phyloP scores from a whole-genome alignment of 2,113 vertebrate genomes.

The Pseudorhombus dupliciocellatus region DNA sequence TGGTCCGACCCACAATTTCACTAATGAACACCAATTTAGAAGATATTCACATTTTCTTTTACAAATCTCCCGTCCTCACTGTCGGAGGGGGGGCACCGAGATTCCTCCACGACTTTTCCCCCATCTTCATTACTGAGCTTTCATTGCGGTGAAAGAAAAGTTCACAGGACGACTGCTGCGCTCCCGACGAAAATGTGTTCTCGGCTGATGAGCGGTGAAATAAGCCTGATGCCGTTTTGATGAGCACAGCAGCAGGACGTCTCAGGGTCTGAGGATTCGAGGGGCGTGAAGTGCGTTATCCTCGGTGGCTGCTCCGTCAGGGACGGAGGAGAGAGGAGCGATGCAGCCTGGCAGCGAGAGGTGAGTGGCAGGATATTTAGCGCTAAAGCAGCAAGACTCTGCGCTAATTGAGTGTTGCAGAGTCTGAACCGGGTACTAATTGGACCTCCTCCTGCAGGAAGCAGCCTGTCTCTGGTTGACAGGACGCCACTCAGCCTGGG shows the following conservation, averaged over 20 bases:
- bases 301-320: slow-evolving; percentile 36
- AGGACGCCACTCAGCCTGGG: slow-evolving; percentile 55
- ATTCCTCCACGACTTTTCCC: slow-evolving; percentile 25
- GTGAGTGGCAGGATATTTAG: slow-evolving; percentile 81
- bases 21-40: slow-evolving; percentile 56
- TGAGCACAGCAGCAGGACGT: slow-evolving; percentile 65
- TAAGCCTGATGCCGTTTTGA: slow-evolving; percentile 66
- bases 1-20: slow-evolving; percentile 42
- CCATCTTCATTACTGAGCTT: slow-evolving; percentile 58
- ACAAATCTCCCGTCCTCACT: slow-evolving; percentile 28
- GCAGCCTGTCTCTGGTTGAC: slow-evolving; percentile 56
- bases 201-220: slow-evolving; percentile 61
- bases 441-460: slow-evolving; percentile 65
- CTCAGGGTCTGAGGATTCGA: slow-evolving; percentile 61
- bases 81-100: slow-evolving; percentile 30
- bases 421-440: slow-evolving; percentile 65
- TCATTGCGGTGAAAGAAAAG: slow-evolving; percentile 38
- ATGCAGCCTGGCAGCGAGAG: slow-evolving; percentile 67
- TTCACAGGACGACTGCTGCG: slow-evolving; percentile 61
- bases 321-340: slow-evolving; percentile 44
- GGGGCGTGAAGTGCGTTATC: slow-evolving; percentile 61
- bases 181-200: slow-evolving; percentile 57
- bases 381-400: slow-evolving; percentile 63
- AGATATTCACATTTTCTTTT: slow-evolving; percentile 44
- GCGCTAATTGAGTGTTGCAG: slow-evolving; percentile 71